Conservation (phyloP, 2,797 vertebrate species). For the Pogonophryne albipinna region DNA sequence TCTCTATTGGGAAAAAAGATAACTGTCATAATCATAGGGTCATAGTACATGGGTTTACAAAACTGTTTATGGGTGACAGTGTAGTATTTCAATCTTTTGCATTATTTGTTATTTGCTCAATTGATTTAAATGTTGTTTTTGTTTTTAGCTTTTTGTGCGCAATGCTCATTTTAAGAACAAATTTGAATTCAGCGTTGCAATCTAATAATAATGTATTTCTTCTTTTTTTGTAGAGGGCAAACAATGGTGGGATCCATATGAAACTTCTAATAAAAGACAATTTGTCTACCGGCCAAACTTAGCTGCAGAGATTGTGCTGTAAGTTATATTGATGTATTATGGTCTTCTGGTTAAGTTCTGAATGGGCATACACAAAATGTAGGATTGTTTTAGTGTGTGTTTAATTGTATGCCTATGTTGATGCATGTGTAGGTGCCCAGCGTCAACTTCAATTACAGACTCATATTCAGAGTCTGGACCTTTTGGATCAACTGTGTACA, state of each 20-base stretch:
- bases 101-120: background rate
- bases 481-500: constrained; percentile 80
- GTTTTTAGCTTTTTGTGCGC: background rate
- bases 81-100: background rate
- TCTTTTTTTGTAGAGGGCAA: constrained; percentile 68
- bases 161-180: too few relatives aligned
- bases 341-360: background rate
- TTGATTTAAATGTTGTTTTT: background rate
- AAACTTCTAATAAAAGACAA: constrained; percentile 84
- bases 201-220: constrained; percentile 1
- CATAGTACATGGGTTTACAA: background rate
- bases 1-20: background rate
- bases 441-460: constrained; percentile 74
- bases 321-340: constrained; percentile 20
- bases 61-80: too few relatives aligned
- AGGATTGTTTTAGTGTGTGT: constrained; percentile 7
- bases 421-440: constrained; percentile 68
- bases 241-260: constrained; percentile 83
- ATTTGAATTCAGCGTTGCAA: background rate
- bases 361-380: background rate
- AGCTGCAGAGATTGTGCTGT: constrained; percentile 71
- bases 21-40: background rate
- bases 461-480: constrained; percentile 73
- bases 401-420: constrained; percentile 23
- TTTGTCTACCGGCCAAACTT: constrained; percentile 72